Conservation (phyloP, 1,140 invertebrate genomes). For the Drosophila rhopaloa region DNA sequence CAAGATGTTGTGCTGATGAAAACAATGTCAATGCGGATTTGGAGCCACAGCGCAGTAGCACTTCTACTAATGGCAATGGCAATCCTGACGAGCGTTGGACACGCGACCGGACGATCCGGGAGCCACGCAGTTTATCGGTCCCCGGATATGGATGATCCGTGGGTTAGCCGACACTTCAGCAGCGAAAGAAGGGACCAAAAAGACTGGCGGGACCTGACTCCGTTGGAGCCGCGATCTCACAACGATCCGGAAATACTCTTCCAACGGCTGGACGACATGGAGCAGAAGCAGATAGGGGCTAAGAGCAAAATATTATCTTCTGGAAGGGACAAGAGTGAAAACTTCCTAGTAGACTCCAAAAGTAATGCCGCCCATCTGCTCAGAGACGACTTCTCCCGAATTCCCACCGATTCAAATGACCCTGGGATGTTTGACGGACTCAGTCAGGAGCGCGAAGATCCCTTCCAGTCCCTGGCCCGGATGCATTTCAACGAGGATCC, state of each 20-base stretch:
- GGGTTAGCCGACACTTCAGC: background rate
- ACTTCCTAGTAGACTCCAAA: background rate
- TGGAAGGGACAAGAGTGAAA: background rate
- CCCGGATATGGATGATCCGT: background rate
- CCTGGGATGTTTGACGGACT: background rate
- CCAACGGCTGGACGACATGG: conserved; percentile 15
- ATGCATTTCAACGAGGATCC: background rate
- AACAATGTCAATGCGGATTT: conserved; percentile 60
- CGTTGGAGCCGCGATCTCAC: background rate
- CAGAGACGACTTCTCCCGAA: background rate
- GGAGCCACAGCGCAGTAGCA: conserved; percentile 10
- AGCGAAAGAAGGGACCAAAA: background rate
- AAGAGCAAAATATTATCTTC: background rate
- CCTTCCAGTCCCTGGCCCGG: background rate
- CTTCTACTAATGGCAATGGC: conserved; percentile 44
- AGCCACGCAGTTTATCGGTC: too few relatives aligned
- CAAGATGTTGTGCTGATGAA: conserved; percentile 23
- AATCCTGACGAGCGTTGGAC: conserved; percentile 21
- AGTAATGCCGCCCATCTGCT: background rate
- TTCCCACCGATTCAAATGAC: background rate
- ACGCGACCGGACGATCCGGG: background rate
- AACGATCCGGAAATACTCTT: conserved; percentile 6
- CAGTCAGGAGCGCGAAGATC: background rate
- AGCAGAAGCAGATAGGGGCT: background rate
- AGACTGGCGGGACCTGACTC: background rate